Percentiles rank a stretch among this genome's conserved stretches.
Conservation (phyloP, 2,888 invertebrate genomes). For the Ariolimax columbianus region DNA sequence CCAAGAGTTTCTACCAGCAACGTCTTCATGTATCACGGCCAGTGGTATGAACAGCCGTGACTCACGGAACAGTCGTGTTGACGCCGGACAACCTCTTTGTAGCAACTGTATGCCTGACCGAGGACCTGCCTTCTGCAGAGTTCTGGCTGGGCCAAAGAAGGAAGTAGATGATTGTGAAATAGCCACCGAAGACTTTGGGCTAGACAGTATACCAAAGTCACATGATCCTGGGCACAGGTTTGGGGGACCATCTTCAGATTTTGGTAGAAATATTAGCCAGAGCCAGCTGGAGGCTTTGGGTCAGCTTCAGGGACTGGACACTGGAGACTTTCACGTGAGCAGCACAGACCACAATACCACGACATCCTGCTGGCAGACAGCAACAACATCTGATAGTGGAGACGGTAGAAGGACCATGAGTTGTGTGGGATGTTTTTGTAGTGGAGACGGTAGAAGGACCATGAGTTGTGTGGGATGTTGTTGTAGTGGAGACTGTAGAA, state of each 20-base stretch:
- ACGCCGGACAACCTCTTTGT: background rate
- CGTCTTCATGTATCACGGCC: background rate
- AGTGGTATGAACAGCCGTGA: no score
- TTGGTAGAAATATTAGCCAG: background rate
- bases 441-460: no score
- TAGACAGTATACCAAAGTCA: no score
- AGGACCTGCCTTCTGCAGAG: no score
- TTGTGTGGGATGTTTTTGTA: no score
- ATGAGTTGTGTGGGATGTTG: no score
- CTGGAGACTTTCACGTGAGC: slow-evolving; percentile 1
- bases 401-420: no score
- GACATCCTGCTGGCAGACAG: background rate
- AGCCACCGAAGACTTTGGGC: background rate
- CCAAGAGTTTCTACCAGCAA: no score
- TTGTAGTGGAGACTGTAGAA: no score
- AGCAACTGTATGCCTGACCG: background rate
- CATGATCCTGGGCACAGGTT: background rate
- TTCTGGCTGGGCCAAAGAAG: background rate
- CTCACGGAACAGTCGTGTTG: no score
- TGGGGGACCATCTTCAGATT: background rate
- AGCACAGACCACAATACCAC: background rate
- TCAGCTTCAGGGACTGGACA: background rate
- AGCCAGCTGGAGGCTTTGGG: background rate
- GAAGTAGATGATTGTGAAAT: background rate
- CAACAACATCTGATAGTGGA: background rate